These are phyloP conservation scores for Thaleichthys pacificus DNA, from an alignment of 2,797 vertebrate genomes.

Conservation along the genomic window DNA sequence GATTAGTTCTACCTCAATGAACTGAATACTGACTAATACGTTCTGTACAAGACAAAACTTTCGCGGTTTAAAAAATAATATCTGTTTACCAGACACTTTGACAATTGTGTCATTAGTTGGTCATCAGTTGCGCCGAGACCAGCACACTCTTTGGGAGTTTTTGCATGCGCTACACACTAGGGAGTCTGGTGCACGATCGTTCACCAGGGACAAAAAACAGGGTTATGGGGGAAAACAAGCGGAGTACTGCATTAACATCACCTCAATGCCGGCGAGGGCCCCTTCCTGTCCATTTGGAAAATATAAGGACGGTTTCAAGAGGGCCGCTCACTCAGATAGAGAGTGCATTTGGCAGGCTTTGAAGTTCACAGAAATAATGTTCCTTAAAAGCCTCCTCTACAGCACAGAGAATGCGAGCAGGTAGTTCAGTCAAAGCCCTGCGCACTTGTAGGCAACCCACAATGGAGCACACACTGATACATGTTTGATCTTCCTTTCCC, in stretches of 20 bases:
- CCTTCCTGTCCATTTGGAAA: conserved; percentile 80
- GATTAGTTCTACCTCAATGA: too few relatives aligned
- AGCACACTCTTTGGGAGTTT: background rate
- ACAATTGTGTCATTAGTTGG: background rate
- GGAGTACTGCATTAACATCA: conserved; percentile 71
- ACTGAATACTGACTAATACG: too few relatives aligned
- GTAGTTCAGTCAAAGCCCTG: conserved; percentile 64
- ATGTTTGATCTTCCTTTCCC: conserved; percentile 31
- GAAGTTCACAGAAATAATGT: conserved; percentile 77
- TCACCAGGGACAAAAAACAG: conserved; percentile 47
- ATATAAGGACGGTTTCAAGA: conserved; percentile 76
- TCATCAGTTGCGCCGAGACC: background rate
- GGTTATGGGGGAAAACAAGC: conserved; percentile 41
- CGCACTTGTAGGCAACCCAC: conserved; percentile 52
- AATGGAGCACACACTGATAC: conserved; percentile 41
- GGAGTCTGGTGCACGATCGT: conserved; percentile 45
- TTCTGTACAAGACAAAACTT: too few relatives aligned
- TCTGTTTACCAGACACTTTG: too few relatives aligned
- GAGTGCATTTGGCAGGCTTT: conserved; percentile 79
- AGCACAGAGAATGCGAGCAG: conserved; percentile 61
- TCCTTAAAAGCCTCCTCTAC: conserved; percentile 76
- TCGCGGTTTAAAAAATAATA: too few relatives aligned
- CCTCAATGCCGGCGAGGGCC: conserved; percentile 66
- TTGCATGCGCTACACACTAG: conserved; percentile 41
- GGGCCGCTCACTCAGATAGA: conserved; percentile 64